A percentile compares a stretch with the other conserved stretches of the same genome.
Conservation (phyloP, 2,888 invertebrate species). For the Falcaria lacertinaria region DNA sequence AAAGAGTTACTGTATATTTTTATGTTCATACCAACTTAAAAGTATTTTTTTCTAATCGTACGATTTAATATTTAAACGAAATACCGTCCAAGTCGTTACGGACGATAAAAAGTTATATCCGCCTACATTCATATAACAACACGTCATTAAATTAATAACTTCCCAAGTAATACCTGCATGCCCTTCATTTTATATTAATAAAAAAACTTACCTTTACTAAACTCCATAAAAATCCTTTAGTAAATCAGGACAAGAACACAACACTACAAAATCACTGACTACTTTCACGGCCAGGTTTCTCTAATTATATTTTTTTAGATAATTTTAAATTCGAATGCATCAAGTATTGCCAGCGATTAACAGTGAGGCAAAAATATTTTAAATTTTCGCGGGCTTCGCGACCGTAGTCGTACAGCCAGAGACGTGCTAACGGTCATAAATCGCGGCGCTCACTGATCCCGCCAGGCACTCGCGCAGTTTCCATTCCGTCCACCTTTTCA, state of each 20-base stretch:
- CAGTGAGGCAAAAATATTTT: no score
- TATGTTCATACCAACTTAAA: no score
- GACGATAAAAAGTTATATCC: no score
- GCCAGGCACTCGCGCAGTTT: slow-evolving; percentile 34
- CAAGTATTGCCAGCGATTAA: no score
- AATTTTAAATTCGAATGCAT: background rate
- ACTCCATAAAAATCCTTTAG: background rate
- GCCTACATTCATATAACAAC: no score
- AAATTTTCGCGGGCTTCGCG: slow-evolving; percentile 31
- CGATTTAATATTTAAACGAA: no score
- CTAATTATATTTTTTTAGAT: background rate
- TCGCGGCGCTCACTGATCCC: slow-evolving; percentile 52
- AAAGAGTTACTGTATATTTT: no score
- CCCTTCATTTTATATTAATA: background rate
- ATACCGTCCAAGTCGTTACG: no score
- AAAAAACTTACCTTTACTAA: background rate
- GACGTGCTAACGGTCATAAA: slow-evolving; percentile 48
- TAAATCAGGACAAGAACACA: background rate
- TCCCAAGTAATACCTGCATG: no score
- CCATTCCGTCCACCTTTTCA: slow-evolving; percentile 27
- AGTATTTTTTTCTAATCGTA: no score
- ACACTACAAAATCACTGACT: background rate
- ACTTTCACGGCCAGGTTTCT: background rate
- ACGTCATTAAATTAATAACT: no score
- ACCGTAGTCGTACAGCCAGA: slow-evolving; percentile 19